These are phyloP conservation scores for Seira musarum DNA, from an alignment of 2,888 invertebrate species.

Conservation along the genomic window DNA sequence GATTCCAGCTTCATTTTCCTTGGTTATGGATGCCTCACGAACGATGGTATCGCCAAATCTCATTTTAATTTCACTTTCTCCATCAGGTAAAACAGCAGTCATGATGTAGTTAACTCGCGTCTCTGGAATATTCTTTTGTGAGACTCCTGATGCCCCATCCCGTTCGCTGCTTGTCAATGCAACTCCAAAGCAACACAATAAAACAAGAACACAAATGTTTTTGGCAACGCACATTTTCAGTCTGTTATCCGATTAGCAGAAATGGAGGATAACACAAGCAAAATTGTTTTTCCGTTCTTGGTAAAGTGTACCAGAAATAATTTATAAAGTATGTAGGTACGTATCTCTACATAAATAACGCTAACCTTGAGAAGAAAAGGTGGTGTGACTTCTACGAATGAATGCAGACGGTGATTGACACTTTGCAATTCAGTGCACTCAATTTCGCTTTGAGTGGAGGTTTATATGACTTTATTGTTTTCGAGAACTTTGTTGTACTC, in stretches of 20 bases:
- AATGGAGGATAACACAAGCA: too few relatives aligned
- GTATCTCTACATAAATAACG: neutral
- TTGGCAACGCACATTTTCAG: constrained; percentile 22
- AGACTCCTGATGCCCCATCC: neutral
- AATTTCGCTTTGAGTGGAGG: too few relatives aligned
- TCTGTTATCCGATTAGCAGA: neutral
- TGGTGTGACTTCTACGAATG: constrained; percentile 10
- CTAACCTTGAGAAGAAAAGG: constrained; percentile 5
- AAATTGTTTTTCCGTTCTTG: too few relatives aligned
- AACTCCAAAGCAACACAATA: constrained; percentile 24
- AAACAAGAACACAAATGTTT: constrained; percentile 23
- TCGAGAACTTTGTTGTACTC: too few relatives aligned
- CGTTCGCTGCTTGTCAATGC: constrained; percentile 25
- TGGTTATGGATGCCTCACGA: constrained; percentile 78
- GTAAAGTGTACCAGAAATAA: too few relatives aligned
- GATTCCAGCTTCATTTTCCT: constrained; percentile 43
- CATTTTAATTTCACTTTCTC: constrained; percentile 80
- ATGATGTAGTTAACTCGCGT: constrained; percentile 77
- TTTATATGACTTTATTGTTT: too few relatives aligned
- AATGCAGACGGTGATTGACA: neutral
- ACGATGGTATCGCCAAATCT: constrained; percentile 79
- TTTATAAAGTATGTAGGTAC: too few relatives aligned
- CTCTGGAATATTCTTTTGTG: neutral
- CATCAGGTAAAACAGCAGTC: constrained; percentile 79
- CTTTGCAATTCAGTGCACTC: neutral